These are phyloP conservation scores for Ametastegia equiseti DNA, from an alignment of 2,888 invertebrate genomes.

Conservation along the genomic window DNA sequence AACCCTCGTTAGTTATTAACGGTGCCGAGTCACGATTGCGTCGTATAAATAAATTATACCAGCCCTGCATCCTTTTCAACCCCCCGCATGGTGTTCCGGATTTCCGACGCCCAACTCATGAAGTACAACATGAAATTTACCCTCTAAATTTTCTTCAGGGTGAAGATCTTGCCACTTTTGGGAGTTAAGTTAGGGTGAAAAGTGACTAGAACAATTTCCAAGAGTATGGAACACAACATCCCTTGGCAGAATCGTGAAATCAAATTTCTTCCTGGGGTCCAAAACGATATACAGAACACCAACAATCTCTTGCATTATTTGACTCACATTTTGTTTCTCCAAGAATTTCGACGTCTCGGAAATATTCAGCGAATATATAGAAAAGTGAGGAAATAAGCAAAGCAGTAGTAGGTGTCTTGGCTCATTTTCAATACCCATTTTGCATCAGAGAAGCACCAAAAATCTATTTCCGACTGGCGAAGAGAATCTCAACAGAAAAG, in stretches of 20 bases:
- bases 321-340: neutral
- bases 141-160: too few species aligned
- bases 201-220: too few species aligned
- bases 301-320: neutral
- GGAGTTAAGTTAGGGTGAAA: too few species aligned
- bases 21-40: too few species aligned
- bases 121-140: too few species aligned
- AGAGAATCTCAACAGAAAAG: neutral
- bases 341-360: neutral
- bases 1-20: too few species aligned
- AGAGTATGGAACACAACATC: neutral
- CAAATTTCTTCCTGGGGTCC: neutral
- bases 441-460: neutral
- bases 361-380: neutral
- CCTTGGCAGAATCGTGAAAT: neutral
- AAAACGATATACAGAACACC: neutral
- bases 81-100: too few species aligned
- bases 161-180: too few species aligned
- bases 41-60: too few species aligned
- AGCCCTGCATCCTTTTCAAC: too few species aligned
- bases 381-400: conserved; percentile 12
- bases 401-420: neutral
- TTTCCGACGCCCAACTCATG: neutral
- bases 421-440: conserved; percentile 11
- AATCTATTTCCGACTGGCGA: conserved; percentile 27